Conservation (phyloP, 1,140 invertebrate species). For the Calephelis nemesis region DNA sequence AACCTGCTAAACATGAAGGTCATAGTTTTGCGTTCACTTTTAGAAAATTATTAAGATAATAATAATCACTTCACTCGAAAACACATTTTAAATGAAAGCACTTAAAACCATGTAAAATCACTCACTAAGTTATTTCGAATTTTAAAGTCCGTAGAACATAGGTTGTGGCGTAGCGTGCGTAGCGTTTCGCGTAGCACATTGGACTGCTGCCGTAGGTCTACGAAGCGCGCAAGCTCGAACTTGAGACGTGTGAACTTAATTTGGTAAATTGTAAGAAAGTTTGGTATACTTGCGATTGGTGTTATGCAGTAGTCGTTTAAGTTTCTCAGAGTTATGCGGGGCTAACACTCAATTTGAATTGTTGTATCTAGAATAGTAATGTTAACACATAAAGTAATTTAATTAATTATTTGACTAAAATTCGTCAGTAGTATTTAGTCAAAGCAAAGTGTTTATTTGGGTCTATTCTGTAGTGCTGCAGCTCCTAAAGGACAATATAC, state of each 20-base stretch:
- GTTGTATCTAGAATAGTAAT: background rate
- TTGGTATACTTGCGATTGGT: constrained; percentile 12
- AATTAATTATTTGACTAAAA: background rate
- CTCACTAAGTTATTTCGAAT: constrained; percentile 7
- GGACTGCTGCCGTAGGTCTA: constrained; percentile 11
- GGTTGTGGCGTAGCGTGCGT: constrained; percentile 5
- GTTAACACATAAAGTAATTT: background rate
- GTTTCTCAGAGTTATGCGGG: constrained; percentile 11
- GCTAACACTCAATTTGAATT: background rate
- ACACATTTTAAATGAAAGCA: background rate
- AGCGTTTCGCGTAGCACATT: constrained; percentile 8
- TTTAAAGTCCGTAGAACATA: constrained; percentile 7
- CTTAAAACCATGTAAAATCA: constrained; percentile 3
- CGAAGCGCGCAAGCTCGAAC: constrained; percentile 15
- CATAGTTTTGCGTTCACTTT: constrained; percentile 1
- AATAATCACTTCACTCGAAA: background rate
- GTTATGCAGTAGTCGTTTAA: constrained; percentile 7
- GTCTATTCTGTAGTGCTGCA: too few species aligned
- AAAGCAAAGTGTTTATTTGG: too few species aligned
- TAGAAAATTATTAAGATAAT: background rate
- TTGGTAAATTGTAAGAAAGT: constrained; percentile 18
- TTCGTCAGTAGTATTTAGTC: background rate
- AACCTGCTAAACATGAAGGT: background rate
- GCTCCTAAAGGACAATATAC: too few species aligned
- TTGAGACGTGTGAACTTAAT: constrained; percentile 15